Evolutionary conservation across 2,113 vertebrate species (phyloP).

Genomic region (Struthio camelus): DNA sequence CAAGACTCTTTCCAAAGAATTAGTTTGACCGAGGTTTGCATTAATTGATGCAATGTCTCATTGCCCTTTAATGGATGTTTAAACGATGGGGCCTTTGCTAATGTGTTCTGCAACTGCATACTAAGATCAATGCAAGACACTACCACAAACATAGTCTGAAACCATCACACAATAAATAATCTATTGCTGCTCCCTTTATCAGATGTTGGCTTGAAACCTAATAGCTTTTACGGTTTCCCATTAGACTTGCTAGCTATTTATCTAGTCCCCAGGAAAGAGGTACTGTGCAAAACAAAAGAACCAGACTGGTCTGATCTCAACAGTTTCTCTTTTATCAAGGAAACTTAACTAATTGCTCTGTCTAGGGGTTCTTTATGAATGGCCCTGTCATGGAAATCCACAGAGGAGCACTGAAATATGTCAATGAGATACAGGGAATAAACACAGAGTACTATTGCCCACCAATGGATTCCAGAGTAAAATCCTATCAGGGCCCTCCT

Average conservation of each 20-base stretch:
- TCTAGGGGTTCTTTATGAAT: rapidly evolving
- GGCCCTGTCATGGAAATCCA: rapidly evolving
- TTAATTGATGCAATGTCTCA: conserved; percentile 15
- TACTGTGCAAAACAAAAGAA: not conserved
- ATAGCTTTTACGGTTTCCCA: conserved; percentile 38
- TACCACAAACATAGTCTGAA: conserved; percentile 21
- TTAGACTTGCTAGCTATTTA: not conserved
- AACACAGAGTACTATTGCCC: not conserved
- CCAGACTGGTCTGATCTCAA: not conserved
- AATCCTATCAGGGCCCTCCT: not conserved
- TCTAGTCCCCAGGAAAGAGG: not conserved
- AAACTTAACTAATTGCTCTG: not conserved
- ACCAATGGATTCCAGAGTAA: not conserved
- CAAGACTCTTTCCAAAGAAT: not conserved
- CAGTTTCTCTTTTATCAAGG: not conserved
- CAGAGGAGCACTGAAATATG: rapidly evolving
- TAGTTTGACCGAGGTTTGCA: not conserved
- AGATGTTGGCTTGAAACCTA: conserved; percentile 61
- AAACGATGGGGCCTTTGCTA: not conserved
- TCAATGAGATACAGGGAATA: not conserved
- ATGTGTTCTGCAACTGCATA: conserved; percentile 24
- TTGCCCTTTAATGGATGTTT: conserved; percentile 15
- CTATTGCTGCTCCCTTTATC: conserved; percentile 40
- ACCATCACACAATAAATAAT: conserved; percentile 44
- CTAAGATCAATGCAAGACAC: conserved; percentile 32